Base-by-base conservation (phyloP, 1,140 invertebrate genomes). In the Lepidurus couesii region DNA sequence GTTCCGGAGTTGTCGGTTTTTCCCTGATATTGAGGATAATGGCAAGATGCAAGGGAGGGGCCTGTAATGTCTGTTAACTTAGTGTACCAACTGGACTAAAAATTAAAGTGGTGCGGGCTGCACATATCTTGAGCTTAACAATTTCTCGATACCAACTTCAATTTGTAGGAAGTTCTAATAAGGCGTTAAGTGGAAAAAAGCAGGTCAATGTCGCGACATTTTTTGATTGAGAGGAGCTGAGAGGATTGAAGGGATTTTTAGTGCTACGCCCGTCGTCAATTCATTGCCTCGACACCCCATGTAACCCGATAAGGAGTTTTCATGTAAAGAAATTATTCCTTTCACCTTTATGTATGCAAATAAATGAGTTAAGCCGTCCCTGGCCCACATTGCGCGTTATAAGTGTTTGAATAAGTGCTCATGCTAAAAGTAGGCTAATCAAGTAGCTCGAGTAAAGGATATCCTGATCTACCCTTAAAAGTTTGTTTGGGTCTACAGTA, bases 261-360 rank as follows among this genome's bases (percentile, higher is more conserved):
- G 16, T 65, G 16, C 13, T 65, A 21, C 21, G 16, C 21, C 16
- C 53, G 16, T 65, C 45, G 16, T 34, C 45, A 47, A 10, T 47
- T 47, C 45, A 47, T 11, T 10, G 10, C 6, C 16, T 47, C 53
- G 21, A n/a, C 53, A n/a, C 21, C 13, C 21, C 4, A 21, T 65
- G 53, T n/a, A n/a, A 21, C 53, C 53, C n/a, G 53, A n/a, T 65
- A 65, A 65, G 53, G 53, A 13, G 21, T 65, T 34, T 65, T 21
- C 53, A 65, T 65, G 2, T 13, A 65, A 21, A 16, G 21, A 65
- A 65, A 21, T 65, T 9, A 65, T 16, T 13, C 53, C 53, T 65
- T 65, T 65, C 53, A 65, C 53, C 53, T 65, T 16, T 65, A 21
- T 65, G 53, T 65, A 65, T 65, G 53, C 53, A 65, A 65, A 65